Evolutionary conservation across 2,888 invertebrate genomes (phyloP).

Genomic region (Aspidiotus destructor): DNA sequence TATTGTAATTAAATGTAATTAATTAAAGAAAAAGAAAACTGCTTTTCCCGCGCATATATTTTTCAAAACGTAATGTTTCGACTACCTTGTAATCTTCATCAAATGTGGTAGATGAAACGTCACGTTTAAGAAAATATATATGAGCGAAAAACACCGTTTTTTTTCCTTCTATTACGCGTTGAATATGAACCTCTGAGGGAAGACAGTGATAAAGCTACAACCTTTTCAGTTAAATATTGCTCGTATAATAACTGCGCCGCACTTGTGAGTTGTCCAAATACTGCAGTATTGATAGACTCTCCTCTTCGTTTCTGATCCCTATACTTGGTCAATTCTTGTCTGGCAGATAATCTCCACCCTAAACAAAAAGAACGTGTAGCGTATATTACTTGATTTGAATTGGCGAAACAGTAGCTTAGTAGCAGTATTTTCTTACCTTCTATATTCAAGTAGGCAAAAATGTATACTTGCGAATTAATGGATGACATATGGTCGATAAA

Average conservation of each 20-base stretch:
- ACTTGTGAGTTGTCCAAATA: constrained; percentile 47
- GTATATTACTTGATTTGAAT: too few species aligned
- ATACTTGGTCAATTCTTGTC: constrained; percentile 50
- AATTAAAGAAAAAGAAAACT: too few species aligned
- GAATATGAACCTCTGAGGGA: neutral
- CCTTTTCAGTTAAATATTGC: constrained; percentile 65
- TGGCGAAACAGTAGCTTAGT: too few species aligned
- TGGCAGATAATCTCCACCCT: constrained; percentile 56
- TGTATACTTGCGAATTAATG: constrained; percentile 50
- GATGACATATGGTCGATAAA: constrained; percentile 67
- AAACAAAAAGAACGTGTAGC: neutral
- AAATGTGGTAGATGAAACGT: too few species aligned
- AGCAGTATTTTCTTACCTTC: constrained; percentile 49
- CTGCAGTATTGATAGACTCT: constrained; percentile 1
- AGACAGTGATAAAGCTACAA: constrained; percentile 35
- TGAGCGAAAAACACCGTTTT: too few species aligned
- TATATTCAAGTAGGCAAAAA: constrained; percentile 69
- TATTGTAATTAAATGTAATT: too few species aligned
- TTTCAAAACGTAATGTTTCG: too few species aligned
- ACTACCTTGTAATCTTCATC: too few species aligned
- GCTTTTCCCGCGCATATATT: too few species aligned
- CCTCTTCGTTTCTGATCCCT: constrained; percentile 44
- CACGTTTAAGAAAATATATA: too few species aligned
- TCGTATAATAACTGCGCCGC: constrained; percentile 65
- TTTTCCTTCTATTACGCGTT: too few species aligned